These are phyloP conservation scores for Dynastes maya DNA, from an alignment of 2,888 invertebrate genomes.

Conservation along the genomic window DNA sequence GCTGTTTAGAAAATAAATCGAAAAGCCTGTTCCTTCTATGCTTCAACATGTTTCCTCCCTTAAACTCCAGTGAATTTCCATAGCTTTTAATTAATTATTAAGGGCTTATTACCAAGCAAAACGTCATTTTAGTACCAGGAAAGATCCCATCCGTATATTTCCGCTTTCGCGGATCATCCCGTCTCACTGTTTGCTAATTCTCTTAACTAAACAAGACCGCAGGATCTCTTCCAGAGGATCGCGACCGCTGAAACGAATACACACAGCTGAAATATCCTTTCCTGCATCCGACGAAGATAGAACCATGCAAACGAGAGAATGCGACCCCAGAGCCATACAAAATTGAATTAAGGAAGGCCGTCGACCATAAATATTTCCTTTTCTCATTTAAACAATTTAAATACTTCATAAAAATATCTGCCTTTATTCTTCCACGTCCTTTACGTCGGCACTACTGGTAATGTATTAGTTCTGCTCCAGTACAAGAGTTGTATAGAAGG, in stretches of 20 bases:
- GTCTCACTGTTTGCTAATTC: constrained; percentile 59
- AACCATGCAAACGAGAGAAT: neutral
- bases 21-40: no score
- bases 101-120: no score
- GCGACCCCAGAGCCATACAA: constrained; percentile 42
- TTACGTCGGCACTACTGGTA: neutral
- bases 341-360: constrained; percentile 59
- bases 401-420: constrained; percentile 45
- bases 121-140: no score
- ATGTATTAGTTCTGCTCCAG: neutral
- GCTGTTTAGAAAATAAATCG: no score
- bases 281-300: neutral
- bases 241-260: neutral
- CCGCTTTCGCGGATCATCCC: neutral
- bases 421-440: neutral
- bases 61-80: no score
- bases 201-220: constrained; percentile 60
- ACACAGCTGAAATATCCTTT: neutral
- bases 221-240: constrained; percentile 16
- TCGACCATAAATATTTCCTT: constrained; percentile 52
- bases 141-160: neutral
- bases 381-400: constrained; percentile 52
- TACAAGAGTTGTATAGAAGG: no score
- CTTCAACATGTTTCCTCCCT: no score
- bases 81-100: no score